phyloP scores from a whole-genome alignment of 2,797 vertebrate species.

The Danio kyathit region DNA sequence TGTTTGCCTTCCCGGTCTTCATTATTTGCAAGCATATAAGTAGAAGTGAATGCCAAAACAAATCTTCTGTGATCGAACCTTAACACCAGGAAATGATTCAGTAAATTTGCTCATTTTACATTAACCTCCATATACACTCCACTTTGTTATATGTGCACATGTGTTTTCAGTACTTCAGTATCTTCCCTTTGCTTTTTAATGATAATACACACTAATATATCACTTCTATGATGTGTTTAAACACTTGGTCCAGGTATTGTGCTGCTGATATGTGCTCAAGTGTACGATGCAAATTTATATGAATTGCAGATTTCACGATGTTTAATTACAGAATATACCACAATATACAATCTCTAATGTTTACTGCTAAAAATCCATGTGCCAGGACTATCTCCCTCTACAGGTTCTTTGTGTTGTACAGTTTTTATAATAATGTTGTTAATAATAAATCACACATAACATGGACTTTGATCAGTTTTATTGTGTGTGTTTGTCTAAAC shows the following conservation, averaged over 20 bases:
- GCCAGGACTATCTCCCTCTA: neutral
- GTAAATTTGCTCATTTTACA: neutral
- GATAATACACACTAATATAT: neutral
- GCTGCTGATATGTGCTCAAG: neutral
- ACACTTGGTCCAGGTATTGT: neutral
- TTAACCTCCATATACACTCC: neutral
- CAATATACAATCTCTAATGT: constrained; percentile 8
- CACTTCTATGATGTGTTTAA: neutral
- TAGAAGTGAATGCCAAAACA: neutral
- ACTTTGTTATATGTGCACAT: neutral
- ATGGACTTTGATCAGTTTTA: too few species aligned
- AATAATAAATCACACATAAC: constrained; percentile 3
- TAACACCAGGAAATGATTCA: neutral
- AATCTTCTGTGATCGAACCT: neutral
- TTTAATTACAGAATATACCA: neutral
- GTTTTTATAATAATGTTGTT: neutral
- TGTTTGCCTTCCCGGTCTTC: neutral
- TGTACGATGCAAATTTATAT: constrained; percentile 6
- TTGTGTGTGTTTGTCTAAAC: too few species aligned
- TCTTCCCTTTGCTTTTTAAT: neutral
- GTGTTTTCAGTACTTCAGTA: neutral
- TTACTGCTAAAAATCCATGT: neutral
- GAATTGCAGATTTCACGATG: neutral
- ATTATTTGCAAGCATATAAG: neutral
- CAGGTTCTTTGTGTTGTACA: neutral